Evolutionary conservation across 2,888 invertebrate genomes (phyloP).

Genomic region (Ephialtes manifestator): DNA sequence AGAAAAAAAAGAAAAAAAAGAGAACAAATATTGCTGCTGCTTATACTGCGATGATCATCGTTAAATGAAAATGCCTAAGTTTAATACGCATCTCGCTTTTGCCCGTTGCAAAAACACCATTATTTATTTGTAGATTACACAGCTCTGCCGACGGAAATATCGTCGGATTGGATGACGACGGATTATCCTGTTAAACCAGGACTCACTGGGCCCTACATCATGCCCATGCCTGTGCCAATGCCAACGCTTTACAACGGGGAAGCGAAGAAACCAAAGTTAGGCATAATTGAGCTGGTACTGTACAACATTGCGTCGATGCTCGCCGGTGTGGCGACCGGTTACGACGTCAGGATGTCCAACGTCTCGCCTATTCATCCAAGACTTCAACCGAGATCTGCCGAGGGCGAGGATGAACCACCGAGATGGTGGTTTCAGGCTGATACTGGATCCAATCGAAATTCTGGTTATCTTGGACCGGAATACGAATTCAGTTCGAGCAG

Average conservation of each 20-base stretch:
- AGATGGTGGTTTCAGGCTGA: conserved; percentile 83
- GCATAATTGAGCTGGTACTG: conserved; percentile 92
- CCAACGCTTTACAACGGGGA: conserved; percentile 94
- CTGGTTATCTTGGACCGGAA: conserved; percentile 86
- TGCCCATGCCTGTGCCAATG: conserved; percentile 90
- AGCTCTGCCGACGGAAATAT: conserved; percentile 79
- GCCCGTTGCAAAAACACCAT: conserved; percentile 60
- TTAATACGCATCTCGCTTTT: conserved; percentile 60
- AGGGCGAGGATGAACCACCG: conserved; percentile 78
- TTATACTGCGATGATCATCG: conserved; percentile 43
- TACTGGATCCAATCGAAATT: conserved; percentile 82
- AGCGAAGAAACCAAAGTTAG: conserved; percentile 90
- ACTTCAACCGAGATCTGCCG: conserved; percentile 88
- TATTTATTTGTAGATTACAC: conserved; percentile 83
- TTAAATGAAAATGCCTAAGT: conserved; percentile 51
- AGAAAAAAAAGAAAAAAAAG: conserved; percentile 27
- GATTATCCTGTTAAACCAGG: conserved; percentile 82
- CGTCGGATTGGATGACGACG: conserved; percentile 80
- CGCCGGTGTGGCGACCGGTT: conserved; percentile 96
- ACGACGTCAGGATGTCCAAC: conserved; percentile 96
- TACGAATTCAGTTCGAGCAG: conserved; percentile 88
- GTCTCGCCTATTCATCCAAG: conserved; percentile 94
- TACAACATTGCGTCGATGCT: conserved; percentile 97
- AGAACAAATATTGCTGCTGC: conserved; percentile 32
- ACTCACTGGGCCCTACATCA: conserved; percentile 82